Evolutionary conservation across 1,140 invertebrate species (phyloP).

Genomic region (Aphis gossypii): DNA sequence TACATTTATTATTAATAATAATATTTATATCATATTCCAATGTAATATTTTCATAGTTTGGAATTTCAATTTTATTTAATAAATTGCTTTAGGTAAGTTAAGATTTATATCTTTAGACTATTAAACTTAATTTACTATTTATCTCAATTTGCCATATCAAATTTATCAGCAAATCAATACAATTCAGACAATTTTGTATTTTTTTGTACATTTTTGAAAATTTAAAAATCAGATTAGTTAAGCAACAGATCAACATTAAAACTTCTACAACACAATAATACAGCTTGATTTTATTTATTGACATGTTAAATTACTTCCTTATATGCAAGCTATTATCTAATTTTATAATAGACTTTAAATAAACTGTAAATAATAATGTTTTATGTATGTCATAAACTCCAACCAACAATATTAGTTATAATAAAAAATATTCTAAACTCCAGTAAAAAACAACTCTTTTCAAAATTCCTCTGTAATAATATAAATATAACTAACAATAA

Average conservation of each 20-base stretch:
- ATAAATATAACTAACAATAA: not conserved
- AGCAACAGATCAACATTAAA: too few species aligned
- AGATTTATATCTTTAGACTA: not conserved
- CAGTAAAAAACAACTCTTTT: not conserved
- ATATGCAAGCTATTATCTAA: too few species aligned
- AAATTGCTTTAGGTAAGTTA: not conserved
- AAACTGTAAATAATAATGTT: too few species aligned
- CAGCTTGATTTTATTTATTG: not conserved
- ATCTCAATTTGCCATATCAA: not conserved
- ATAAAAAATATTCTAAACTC: not conserved
- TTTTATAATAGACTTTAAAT: not conserved
- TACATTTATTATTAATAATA: not conserved
- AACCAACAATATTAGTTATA: not conserved
- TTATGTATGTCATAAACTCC: not conserved
- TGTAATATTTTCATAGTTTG: not conserved
- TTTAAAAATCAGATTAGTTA: too few species aligned
- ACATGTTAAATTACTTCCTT: too few species aligned
- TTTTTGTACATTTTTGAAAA: too few species aligned
- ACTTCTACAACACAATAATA: not conserved
- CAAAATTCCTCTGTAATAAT: not conserved
- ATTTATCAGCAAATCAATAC: not conserved
- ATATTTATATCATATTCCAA: not conserved
- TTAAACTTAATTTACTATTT: not conserved
- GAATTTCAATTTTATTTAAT: not conserved
- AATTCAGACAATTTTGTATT: not conserved